Base-by-base conservation (phyloP, 2,113 vertebrate species). In the Psittacus erithacus region DNA sequence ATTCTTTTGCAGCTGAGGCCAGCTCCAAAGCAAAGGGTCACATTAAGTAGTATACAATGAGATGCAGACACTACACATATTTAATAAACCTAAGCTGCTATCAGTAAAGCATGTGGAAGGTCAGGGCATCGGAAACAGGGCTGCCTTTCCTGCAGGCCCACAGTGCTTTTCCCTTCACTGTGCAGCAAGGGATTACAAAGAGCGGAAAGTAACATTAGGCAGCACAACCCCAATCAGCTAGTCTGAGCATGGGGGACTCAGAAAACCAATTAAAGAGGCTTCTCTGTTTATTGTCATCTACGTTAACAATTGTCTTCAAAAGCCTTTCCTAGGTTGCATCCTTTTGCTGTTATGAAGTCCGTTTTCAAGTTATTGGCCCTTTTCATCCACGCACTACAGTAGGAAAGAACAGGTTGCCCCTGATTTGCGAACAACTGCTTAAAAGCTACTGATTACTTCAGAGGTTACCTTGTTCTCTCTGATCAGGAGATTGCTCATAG, bases 301-400 rank as follows among this genome's bases (percentile, higher is more conserved):
- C 4, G 0, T 55, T 76, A 95, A 64, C 41, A 62, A 65, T 6
- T 25, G 41, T 13, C 38, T 69, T 60, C 41, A 44, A 19, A 91
- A 69, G 18, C 31, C 3, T 57, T 88, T 77, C 59, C 46, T 76
- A 57, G 43, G 38, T 44, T 93, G 83, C 82, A 44, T 63, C 49
- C 27, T 60, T 76, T 50, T 38, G 27, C 74, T 63, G 29, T 23
- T 52, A 62, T 7, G 22, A 65, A 19, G 5, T 11, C 65, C 4
- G 19, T 60, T 60, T 78, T 85, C 33, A 69, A 91, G 39, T 41
- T 89, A 19, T 7, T 76, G 17, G 13, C 38, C 27, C 28, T 73
- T 73, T n/a, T 69, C 10, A 17, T 9, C 67, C 17, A 2, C 6
- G 4, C 5, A 6, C 19, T 38, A 17, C 0, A 0, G 2, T 7